Conservation (phyloP, 2,113 vertebrate species). For the Vidua macroura region DNA sequence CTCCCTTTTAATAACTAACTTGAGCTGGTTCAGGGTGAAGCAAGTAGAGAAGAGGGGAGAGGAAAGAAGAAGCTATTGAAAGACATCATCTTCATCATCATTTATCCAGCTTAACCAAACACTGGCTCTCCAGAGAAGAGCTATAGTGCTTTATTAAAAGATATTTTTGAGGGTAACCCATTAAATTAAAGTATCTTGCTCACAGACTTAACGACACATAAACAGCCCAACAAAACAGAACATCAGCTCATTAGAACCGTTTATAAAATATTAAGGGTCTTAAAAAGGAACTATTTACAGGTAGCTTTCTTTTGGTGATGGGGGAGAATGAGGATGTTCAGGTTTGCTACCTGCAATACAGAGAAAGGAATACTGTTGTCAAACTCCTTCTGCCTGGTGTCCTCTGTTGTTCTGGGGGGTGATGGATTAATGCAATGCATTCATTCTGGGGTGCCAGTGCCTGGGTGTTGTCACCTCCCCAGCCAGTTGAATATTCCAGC, state of each 20-base stretch:
- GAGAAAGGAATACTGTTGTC: background rate
- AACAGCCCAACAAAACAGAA: conserved; percentile 54
- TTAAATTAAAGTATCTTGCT: conserved; percentile 37
- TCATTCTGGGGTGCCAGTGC: background rate
- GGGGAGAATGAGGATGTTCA: background rate
- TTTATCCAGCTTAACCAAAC: background rate
- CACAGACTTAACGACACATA: conserved; percentile 38
- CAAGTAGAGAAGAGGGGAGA: background rate
- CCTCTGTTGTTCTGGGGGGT: no score
- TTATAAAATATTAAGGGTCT: conserved; percentile 73
- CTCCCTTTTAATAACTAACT: background rate
- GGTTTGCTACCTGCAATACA: background rate
- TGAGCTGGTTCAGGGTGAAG: background rate
- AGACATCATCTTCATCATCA: background rate
- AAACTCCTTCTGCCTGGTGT: background rate
- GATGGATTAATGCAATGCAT: background rate
- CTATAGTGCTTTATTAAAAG: background rate
- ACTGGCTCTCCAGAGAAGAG: background rate
- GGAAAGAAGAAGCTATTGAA: background rate
- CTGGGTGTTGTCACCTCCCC: background rate
- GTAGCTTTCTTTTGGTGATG: conserved; percentile 8
- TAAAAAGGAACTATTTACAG: conserved; percentile 64
- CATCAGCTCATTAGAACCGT: conserved; percentile 5
- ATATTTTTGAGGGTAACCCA: conserved; percentile 6
- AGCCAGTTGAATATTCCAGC: background rate